phyloP scores from a whole-genome alignment of 2,888 invertebrate species.

The Crepidodera aurea region DNA sequence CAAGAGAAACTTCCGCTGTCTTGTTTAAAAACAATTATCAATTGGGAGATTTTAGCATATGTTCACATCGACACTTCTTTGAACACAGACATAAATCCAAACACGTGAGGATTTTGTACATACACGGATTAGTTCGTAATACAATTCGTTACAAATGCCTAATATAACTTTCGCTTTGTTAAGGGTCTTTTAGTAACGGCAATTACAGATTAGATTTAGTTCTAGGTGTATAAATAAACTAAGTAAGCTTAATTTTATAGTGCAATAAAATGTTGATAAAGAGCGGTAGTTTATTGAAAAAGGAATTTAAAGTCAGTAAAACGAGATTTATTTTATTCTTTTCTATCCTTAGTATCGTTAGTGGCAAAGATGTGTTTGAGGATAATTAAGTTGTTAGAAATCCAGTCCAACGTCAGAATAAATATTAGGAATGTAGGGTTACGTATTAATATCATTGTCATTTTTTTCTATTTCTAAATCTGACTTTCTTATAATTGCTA shows the following conservation, averaged over 20 bases:
- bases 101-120: slow-evolving; percentile 5
- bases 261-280: too few species aligned
- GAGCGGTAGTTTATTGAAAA: too few species aligned
- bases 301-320: too few species aligned
- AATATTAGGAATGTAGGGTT: too few species aligned
- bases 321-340: too few species aligned
- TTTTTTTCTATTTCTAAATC: too few species aligned
- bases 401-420: too few species aligned
- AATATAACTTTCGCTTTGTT: slow-evolving; percentile 2
- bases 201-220: slow-evolving; percentile 2
- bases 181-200: not conserved
- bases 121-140: not conserved
- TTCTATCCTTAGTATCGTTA: too few species aligned
- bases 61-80: slow-evolving; percentile 9
- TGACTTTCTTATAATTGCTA: too few species aligned
- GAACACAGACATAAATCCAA: slow-evolving; percentile 1
- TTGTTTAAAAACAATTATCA: slow-evolving; percentile 3
- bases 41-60: not conserved
- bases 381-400: too few species aligned
- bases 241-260: not conserved
- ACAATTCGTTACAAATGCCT: slow-evolving; percentile 10
- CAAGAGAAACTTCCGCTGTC: not conserved
- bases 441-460: too few species aligned
- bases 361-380: too few species aligned
- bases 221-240: not conserved